Conservation (phyloP, 2,797 vertebrate species). For the Semaprochilodus insignis region DNA sequence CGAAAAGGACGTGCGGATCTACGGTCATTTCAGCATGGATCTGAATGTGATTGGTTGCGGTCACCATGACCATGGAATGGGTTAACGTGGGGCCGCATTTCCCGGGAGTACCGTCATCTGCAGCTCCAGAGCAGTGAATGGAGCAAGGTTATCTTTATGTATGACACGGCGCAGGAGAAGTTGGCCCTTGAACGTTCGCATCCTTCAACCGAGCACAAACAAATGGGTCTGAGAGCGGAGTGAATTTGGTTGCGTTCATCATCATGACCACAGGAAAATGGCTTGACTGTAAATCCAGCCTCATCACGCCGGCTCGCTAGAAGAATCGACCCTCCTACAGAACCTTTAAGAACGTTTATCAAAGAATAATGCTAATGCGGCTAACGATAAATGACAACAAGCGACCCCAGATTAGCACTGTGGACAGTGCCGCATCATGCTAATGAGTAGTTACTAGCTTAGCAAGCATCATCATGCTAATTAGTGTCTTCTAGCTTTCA, state of each 20-base stretch:
- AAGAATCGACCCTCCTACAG: not conserved
- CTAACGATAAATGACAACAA: not conserved
- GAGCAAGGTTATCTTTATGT: too few relatives aligned
- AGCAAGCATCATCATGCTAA: not conserved
- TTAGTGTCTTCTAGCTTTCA: not conserved
- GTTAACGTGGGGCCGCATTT: too few relatives aligned
- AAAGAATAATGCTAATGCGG: not conserved
- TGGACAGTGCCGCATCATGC: not conserved
- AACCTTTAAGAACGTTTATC: not conserved
- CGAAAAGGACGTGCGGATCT: not conserved
- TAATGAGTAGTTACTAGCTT: not conserved
- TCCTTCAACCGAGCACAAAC: too few relatives aligned
- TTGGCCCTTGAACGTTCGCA: too few relatives aligned
- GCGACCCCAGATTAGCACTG: not conserved
- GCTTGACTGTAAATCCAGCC: not conserved
- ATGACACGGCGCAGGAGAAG: too few relatives aligned
- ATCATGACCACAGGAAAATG: not conserved
- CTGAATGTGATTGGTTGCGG: too few relatives aligned
- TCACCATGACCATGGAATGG: too few relatives aligned
- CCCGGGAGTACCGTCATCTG: too few relatives aligned
- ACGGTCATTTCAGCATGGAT: too few relatives aligned
- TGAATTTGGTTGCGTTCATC: slow-evolving; percentile 9
- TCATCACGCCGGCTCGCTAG: not conserved
- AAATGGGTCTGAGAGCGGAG: not conserved
- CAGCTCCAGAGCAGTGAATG: too few relatives aligned